These are phyloP conservation scores for Exephanes ischioxanthus DNA, from an alignment of 2,888 invertebrate species.

Conservation along the genomic window DNA sequence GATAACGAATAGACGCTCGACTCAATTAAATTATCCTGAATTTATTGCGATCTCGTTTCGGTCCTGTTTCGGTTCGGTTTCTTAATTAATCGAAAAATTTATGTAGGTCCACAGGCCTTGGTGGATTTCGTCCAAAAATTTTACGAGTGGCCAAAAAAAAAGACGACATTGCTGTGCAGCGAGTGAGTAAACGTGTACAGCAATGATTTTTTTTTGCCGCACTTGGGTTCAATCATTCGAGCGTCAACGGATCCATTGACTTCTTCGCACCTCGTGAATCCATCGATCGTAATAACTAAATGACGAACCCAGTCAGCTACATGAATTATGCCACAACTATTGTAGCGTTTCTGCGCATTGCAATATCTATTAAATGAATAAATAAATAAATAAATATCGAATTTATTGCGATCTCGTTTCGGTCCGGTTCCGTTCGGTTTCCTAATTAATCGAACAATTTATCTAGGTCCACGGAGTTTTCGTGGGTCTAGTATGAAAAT, in stretches of 20 bases:
- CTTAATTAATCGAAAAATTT: constrained; percentile 12
- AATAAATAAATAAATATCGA: too few species aligned
- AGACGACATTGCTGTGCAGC: neutral
- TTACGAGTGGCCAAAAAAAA: too few species aligned
- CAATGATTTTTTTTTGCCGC: neutral
- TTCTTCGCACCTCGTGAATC: constrained; percentile 3
- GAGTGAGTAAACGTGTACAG: neutral
- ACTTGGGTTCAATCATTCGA: constrained; percentile 46
- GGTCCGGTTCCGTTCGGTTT: too few species aligned
- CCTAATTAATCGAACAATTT: too few species aligned
- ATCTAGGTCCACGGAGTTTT: too few species aligned
- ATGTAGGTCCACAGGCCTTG: neutral
- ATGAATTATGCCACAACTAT: constrained; percentile 49
- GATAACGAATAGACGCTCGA: constrained; percentile 55
- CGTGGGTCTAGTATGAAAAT: too few species aligned
- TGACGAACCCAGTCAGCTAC: constrained; percentile 13
- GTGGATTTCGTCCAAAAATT: neutral
- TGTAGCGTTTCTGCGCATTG: neutral
- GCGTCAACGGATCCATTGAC: constrained; percentile 52
- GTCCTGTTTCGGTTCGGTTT: constrained; percentile 14
- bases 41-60: constrained; percentile 57
- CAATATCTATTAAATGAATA: neutral
- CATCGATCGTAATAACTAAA: constrained; percentile 44
- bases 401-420: too few species aligned
- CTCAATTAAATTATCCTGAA: constrained; percentile 58